Percentiles rank a stretch among this genome's conserved stretches.
These are phyloP conservation scores for Callimorpha dominula DNA, from an alignment of 2,888 invertebrate species.

Conservation along the genomic window DNA sequence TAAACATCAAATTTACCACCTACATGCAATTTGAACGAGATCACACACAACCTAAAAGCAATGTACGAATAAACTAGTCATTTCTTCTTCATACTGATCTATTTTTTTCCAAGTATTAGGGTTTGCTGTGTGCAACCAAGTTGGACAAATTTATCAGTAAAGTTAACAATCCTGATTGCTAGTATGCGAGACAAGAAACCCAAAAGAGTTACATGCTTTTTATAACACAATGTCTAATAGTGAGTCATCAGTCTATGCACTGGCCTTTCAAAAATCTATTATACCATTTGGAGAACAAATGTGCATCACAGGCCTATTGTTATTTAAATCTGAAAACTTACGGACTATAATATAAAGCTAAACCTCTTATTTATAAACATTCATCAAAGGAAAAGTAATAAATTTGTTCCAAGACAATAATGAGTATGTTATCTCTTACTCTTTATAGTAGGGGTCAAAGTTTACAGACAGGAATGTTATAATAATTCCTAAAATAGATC, in stretches of 20 bases:
- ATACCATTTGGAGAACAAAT: neutral
- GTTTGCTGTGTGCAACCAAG: too few species aligned
- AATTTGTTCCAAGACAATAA: neutral
- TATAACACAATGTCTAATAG: too few species aligned
- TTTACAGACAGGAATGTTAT: neutral
- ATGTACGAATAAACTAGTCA: too few species aligned
- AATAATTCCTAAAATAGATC: constrained; percentile 1
- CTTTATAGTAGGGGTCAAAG: constrained; percentile 8
- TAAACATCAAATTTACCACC: neutral
- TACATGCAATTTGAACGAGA: neutral
- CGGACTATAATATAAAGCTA: neutral
- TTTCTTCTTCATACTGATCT: neutral
- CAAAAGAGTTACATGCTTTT: too few species aligned
- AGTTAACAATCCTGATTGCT: too few species aligned
- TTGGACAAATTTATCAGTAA: too few species aligned
- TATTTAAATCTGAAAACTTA: neutral
- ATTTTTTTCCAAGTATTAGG: neutral
- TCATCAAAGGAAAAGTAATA: neutral
- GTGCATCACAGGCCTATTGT: neutral
- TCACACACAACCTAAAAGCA: neutral
- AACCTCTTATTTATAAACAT: neutral
- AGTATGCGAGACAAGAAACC: too few species aligned
- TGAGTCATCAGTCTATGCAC: neutral
- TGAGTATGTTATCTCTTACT: constrained; percentile 8
- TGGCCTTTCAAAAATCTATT: neutral